phyloP scores from a whole-genome alignment of 2,113 vertebrate genomes.

The Nesospiza acunhae region DNA sequence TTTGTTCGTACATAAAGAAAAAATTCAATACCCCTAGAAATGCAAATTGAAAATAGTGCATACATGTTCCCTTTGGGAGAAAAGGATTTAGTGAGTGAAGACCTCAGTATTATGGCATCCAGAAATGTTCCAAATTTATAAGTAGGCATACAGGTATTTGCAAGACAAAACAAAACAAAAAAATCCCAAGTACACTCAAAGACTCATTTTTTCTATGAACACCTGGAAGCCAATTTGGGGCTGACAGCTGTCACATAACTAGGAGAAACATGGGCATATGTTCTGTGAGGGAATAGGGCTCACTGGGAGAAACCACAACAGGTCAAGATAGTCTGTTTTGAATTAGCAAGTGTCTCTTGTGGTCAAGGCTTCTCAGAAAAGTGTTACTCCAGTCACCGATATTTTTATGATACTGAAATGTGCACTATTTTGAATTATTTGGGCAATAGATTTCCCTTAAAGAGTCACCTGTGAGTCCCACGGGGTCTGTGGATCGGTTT shows the following conservation, averaged over 20 bases:
- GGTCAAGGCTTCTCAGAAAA: neutral
- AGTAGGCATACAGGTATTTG: neutral
- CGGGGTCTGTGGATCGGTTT: neutral
- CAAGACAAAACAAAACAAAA: neutral
- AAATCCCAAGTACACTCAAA: neutral
- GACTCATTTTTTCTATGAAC: neutral
- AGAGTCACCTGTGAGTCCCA: neutral
- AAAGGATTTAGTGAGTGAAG: neutral
- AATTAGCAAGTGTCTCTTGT: neutral
- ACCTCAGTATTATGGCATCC: neutral
- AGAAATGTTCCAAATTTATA: neutral
- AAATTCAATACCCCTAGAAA: neutral
- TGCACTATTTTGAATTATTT: neutral
- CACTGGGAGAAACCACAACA: neutral
- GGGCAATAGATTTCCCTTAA: neutral
- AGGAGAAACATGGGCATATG: neutral
- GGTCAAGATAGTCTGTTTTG: neutral
- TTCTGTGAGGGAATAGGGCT: neutral
- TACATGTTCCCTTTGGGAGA: neutral
- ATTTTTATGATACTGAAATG: neutral
- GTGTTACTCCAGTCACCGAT: neutral
- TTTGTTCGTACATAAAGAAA: neutral
- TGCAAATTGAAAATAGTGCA: neutral
- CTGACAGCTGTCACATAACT: neutral
- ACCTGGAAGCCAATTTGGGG: neutral